Conservation (phyloP, 2,888 invertebrate species). For the Stenurella melanura region DNA sequence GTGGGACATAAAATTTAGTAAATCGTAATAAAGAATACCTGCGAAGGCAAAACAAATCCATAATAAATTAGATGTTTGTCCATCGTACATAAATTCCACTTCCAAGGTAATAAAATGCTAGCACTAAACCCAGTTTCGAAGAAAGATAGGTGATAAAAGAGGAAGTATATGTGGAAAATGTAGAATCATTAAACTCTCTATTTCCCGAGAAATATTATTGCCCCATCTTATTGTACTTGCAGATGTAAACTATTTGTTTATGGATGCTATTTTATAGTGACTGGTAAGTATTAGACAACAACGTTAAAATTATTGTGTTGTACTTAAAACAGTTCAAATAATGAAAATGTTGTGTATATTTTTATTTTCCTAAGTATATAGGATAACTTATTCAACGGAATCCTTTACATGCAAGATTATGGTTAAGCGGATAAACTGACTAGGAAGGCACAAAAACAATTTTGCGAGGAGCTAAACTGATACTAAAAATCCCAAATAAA, state of each 20-base stretch:
- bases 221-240: not conserved
- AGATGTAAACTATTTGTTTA: constrained; percentile 27
- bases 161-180: constrained; percentile 18
- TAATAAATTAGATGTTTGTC: constrained; percentile 50
- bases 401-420: too few species aligned
- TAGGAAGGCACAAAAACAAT: too few species aligned
- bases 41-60: constrained; percentile 36
- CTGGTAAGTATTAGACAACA: not conserved
- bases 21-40: constrained; percentile 31
- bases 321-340: not conserved
- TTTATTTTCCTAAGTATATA: too few species aligned
- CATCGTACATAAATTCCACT: constrained; percentile 47
- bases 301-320: not conserved
- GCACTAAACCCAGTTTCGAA: constrained; percentile 40
- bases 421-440: too few species aligned
- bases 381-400: too few species aligned
- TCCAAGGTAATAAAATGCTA: constrained; percentile 38
- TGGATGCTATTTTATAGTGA: not conserved
- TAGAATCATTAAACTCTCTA: constrained; percentile 34
- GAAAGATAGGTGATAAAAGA: constrained; percentile 38
- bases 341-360: too few species aligned
- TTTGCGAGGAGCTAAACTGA: too few species aligned
- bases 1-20: constrained; percentile 5
- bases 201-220: constrained; percentile 25
- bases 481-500: too few species aligned